A percentile compares a stretch with the other conserved stretches of the same genome.
phyloP scores from a whole-genome alignment of 2,113 vertebrate species.

The Pygathrix nemaeus region DNA sequence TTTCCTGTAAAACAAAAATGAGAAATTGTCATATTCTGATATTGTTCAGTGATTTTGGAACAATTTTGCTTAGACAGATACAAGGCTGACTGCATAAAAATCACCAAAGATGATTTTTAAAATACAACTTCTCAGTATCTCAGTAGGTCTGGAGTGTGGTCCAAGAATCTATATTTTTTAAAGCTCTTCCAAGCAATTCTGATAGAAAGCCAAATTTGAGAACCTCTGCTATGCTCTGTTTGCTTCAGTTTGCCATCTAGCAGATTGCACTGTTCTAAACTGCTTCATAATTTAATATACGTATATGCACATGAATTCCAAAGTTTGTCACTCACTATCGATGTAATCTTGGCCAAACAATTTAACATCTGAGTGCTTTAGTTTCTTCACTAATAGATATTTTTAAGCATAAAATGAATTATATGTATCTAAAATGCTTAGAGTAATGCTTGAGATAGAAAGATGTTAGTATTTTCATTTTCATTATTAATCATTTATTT shows the following conservation, averaged over 20 bases:
- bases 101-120: background rate
- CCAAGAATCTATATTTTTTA: background rate
- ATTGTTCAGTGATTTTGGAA: conserved; percentile 12
- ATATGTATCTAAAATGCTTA: background rate
- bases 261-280: background rate
- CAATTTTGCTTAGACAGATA: conserved; percentile 22
- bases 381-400: background rate
- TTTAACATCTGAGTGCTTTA: background rate
- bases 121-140: background rate
- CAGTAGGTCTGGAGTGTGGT: background rate
- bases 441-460: background rate
- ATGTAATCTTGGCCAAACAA: background rate
- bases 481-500: background rate
- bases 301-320: background rate
- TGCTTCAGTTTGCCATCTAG: background rate
- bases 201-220: background rate
- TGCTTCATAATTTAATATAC: conserved; percentile 9
- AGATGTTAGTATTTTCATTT: background rate
- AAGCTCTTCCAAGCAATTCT: conserved; percentile 3
- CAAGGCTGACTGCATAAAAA: background rate
- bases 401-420: background rate
- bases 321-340: background rate
- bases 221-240: background rate
- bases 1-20: background rate
- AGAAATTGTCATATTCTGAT: background rate